These are phyloP conservation scores for Albula goreensis DNA, from an alignment of 2,113 vertebrate species.

Conservation along the genomic window DNA sequence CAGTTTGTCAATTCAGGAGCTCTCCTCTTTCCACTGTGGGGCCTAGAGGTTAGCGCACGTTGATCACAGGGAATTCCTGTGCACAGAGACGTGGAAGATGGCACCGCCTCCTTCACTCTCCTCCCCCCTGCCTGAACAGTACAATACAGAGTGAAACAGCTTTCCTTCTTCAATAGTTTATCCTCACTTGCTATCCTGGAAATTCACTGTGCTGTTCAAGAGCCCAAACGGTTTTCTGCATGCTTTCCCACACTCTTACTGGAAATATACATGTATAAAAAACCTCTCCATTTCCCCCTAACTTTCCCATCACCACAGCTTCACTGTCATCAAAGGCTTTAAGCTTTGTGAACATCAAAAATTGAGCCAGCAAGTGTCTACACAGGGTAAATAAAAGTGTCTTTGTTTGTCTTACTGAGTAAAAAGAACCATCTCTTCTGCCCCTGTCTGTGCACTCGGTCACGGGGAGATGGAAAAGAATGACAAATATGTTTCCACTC, in stretches of 20 bases:
- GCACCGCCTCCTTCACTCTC: slow-evolving; percentile 28
- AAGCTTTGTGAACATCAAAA: slow-evolving; percentile 38
- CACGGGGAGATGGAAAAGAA: slow-evolving; percentile 46
- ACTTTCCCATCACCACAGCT: slow-evolving; percentile 3
- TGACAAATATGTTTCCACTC: slow-evolving; percentile 48
- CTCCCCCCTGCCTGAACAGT: slow-evolving; percentile 35
- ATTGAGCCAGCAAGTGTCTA: slow-evolving; percentile 42
- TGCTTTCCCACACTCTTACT: slow-evolving; percentile 60
- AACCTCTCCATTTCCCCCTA: slow-evolving; percentile 40
- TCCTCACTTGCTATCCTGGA: slow-evolving; percentile 61
- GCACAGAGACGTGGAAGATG: slow-evolving; percentile 26
- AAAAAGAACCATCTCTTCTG: slow-evolving; percentile 26
- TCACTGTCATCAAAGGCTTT: slow-evolving; percentile 43
- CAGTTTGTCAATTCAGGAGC: slow-evolving; percentile 53
- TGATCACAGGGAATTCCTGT: slow-evolving; percentile 53
- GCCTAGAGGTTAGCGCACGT: slow-evolving; percentile 51
- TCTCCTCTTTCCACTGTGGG: slow-evolving; percentile 39
- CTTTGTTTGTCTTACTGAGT: slow-evolving; percentile 33
- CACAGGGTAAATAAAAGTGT: slow-evolving; percentile 30
- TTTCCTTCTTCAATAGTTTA: slow-evolving; percentile 61
- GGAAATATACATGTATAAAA: slow-evolving; percentile 57
- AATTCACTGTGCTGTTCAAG: slow-evolving; percentile 61
- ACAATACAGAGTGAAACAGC: slow-evolving; percentile 43
- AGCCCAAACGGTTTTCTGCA: slow-evolving; percentile 62
- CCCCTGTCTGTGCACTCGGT: slow-evolving; percentile 26